These are phyloP conservation scores for Hormaphis cornu DNA, from an alignment of 1,140 invertebrate species.

Conservation along the genomic window DNA sequence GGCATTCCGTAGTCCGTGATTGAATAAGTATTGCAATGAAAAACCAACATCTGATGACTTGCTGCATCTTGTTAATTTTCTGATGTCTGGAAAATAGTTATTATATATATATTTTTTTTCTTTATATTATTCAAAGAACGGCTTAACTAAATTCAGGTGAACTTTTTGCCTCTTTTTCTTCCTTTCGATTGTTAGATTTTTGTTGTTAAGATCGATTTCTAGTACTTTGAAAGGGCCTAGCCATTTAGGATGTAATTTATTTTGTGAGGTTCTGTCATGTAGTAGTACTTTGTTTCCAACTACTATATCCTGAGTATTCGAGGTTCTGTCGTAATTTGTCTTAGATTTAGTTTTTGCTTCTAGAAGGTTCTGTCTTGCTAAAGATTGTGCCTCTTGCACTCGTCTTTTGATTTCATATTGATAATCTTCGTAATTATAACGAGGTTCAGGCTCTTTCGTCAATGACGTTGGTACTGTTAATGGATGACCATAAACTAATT, in stretches of 20 bases:
- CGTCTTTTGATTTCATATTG: slow-evolving; percentile 30
- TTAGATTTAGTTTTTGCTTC: slow-evolving; percentile 38
- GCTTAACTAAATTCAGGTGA: background rate
- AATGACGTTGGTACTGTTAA: background rate
- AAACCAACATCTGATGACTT: background rate
- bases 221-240: background rate
- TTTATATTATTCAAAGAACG: background rate
- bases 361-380: slow-evolving; percentile 39
- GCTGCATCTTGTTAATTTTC: background rate
- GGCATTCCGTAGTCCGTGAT: background rate
- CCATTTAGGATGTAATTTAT: background rate
- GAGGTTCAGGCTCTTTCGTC: background rate
- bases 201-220: background rate
- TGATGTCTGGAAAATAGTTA: background rate
- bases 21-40: background rate
- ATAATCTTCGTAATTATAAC: slow-evolving; percentile 10
- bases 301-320: background rate
- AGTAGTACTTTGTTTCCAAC: background rate
- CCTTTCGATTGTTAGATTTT: background rate
- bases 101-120: too few species aligned
- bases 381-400: slow-evolving; percentile 38
- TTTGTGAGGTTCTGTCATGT: background rate
- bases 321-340: slow-evolving; percentile 37
- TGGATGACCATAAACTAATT: background rate
- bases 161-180: background rate